A percentile compares a stretch with the other conserved stretches of the same genome.
These are phyloP conservation scores for Leiothrix lutea DNA, from an alignment of 2,113 vertebrate genomes.

Conservation along the genomic window DNA sequence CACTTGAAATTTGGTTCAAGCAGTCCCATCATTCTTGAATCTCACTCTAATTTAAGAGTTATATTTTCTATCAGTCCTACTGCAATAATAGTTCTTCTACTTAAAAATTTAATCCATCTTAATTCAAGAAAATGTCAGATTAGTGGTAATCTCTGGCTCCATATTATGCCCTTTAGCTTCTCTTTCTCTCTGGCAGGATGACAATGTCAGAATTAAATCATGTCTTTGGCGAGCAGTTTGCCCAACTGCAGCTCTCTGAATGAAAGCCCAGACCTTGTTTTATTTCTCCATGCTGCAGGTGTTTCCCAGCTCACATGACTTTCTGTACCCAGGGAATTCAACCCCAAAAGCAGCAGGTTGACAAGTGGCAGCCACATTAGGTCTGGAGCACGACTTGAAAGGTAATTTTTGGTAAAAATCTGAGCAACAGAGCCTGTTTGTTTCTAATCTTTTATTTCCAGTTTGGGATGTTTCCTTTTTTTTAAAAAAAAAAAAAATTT, in stretches of 20 bases:
- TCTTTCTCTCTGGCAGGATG: not conserved
- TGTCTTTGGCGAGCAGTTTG: not conserved
- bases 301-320: not conserved
- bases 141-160: not conserved
- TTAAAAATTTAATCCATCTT: conserved; percentile 16
- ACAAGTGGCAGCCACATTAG: not conserved
- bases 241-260: not conserved
- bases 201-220: conserved; percentile 15
- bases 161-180: not conserved
- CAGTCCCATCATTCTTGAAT: not conserved
- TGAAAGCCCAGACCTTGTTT: not conserved
- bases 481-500: too few species aligned
- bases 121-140: conserved; percentile 10
- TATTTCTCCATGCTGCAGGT: not conserved
- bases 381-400: not conserved
- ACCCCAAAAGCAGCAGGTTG: not conserved
- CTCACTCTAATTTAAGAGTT: not conserved
- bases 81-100: not conserved
- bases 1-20: not conserved
- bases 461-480: not conserved
- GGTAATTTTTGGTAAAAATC: not conserved
- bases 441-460: not conserved
- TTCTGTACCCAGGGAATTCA: not conserved
- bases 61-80: not conserved
- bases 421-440: not conserved